Percentiles rank a stretch among this genome's conserved stretches.
phyloP scores from a whole-genome alignment of 2,113 vertebrate species.

The Stigmatopora argus region DNA sequence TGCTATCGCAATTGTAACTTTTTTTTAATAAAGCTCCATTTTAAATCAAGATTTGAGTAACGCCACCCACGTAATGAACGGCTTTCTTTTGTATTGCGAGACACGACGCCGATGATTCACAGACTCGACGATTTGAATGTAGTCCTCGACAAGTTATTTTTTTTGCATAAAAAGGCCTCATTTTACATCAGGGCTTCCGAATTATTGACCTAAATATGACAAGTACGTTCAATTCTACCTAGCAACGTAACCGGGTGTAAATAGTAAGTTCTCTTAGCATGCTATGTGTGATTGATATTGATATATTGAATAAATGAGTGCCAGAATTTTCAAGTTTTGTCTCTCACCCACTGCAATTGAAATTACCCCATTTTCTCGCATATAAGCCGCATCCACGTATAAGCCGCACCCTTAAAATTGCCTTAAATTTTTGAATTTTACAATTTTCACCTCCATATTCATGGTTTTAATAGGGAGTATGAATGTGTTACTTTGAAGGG shows the following conservation, averaged over 20 bases:
- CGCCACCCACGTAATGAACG: constrained; percentile 62
- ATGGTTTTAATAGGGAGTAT: too few relatives aligned
- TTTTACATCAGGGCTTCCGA: background rate
- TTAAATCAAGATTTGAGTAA: constrained; percentile 64
- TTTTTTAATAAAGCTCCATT: constrained; percentile 61
- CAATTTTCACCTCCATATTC: too few relatives aligned
- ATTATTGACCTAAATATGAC: background rate
- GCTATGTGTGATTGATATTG: background rate
- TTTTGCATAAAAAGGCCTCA: background rate
- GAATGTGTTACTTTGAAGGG: too few relatives aligned
- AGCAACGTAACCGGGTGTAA: background rate
- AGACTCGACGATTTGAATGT: background rate
- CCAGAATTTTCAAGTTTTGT: too few relatives aligned
- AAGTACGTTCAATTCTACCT: background rate
- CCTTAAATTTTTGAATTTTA: too few relatives aligned
- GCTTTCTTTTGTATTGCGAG: constrained; percentile 62
- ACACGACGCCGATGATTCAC: background rate
- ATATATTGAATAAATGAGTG: constrained; percentile 9
- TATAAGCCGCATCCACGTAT: too few relatives aligned
- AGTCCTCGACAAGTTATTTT: background rate
- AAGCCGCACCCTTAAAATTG: too few relatives aligned
- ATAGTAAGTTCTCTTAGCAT: background rate
- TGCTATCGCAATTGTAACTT: constrained; percentile 58
- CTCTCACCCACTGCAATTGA: too few relatives aligned
- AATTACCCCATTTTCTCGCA: too few relatives aligned